Conservation (phyloP, 2,113 vertebrate genomes). For the Promerops cafer region DNA sequence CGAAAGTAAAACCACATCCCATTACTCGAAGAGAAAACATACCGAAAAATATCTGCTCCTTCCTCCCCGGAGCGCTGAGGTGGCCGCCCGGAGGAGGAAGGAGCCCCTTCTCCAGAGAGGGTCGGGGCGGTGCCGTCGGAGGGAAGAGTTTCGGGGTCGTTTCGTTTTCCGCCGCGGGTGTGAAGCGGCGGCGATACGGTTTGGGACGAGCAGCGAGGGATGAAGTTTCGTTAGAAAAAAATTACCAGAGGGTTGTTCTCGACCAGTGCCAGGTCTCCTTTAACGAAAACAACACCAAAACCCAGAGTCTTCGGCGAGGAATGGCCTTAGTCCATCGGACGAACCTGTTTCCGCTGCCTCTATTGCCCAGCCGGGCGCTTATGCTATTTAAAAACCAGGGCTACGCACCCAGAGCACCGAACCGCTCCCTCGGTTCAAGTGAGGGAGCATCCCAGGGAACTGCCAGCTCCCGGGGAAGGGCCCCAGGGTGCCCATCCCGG, state of each 20-base stretch:
- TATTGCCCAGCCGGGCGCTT: not conserved
- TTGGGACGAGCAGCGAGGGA: not conserved
- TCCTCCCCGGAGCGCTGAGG: not conserved
- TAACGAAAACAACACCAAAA: not conserved
- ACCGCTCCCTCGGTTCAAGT: accelerated
- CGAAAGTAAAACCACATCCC: slow-evolving; percentile 1
- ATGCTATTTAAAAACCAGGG: accelerated
- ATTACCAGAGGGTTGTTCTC: not conserved
- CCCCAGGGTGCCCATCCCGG: not conserved
- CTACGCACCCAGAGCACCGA: accelerated
- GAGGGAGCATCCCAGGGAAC: accelerated
- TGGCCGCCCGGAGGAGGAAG: not conserved
- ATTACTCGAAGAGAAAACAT: not conserved
- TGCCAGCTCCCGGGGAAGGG: not conserved
- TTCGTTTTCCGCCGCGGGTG: not conserved
- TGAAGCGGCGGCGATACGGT: accelerated
- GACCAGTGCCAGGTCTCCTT: not conserved
- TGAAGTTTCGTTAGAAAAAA: not conserved
- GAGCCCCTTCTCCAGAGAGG: not conserved
- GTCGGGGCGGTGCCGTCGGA: not conserved
- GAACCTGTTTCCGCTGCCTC: not conserved
- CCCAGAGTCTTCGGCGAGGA: accelerated
- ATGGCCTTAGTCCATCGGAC: too few species aligned
- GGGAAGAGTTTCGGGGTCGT: not conserved
- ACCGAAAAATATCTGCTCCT: not conserved